Evolutionary conservation across 2,113 vertebrate species (phyloP), one percentile per base, ranked within the genome.

Genomic region (Sardina pilchardus): DNA sequence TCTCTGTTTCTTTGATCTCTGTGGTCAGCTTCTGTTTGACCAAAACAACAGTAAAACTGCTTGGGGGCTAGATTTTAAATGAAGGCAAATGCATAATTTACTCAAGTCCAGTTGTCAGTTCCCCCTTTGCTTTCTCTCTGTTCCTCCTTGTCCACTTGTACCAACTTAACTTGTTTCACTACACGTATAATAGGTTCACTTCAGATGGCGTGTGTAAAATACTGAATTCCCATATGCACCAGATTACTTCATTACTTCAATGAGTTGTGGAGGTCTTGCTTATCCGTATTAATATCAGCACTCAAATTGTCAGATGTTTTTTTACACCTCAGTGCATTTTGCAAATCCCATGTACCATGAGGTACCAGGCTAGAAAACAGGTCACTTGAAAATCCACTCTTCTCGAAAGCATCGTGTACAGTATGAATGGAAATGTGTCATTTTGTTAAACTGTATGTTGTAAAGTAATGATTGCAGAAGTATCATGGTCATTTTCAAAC

Each of bases 231-330:
- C 56, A 83, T 47, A 63, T 86, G 85, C 12, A 75, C 81, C 50
- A 78, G 43, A 75, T 42, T 42, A 34, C 67, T 43, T 83, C n/a
- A n/a, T n/a, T 36, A 82, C 67, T 75, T 83, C 42, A 75, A 71
- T 17, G 16, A 78, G 30, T 30, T 78, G 12, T 82, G 48, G 30
- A 82, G 71, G 85, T 56, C 81, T 45, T 75, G 30, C 81, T 78
- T 43, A 86, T 81, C 85, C 81, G 45, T 71, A 82, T 86, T 86
- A 86, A 75, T 75, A 83, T 39, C 67, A 83, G 82, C 82, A 86
- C 81, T 30, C 81, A 19, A 82, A 67, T 82, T 86, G 42, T 83
- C 44, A 86, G 85, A 83, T 78, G 82, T 24, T 43, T 78, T 78
- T 81, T 83, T 83, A 86, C 85, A 83, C 59, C 48, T 86, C 81